phyloP scores from a whole-genome alignment of 2,888 invertebrate genomes.

The Diloba caeruleocephala region DNA sequence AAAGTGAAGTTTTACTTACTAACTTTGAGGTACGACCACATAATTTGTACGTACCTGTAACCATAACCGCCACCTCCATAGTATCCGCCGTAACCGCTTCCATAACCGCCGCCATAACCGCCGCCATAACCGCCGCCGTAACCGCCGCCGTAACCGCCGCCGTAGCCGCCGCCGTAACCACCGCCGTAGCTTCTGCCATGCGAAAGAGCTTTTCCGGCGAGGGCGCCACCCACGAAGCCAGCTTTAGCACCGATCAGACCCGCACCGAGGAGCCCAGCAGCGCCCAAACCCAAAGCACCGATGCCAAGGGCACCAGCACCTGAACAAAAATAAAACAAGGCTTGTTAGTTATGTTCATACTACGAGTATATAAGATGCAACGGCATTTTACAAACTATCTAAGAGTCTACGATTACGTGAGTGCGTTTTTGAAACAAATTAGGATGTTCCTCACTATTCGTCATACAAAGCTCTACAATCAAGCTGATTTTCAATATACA shows the following conservation, averaged over 20 bases:
- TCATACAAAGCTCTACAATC: no score
- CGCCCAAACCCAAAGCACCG: conserved; percentile 66
- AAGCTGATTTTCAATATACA: no score
- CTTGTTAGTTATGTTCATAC: not conserved
- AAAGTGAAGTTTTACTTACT: not conserved
- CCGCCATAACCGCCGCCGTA: conserved; percentile 61
- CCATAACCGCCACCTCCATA: conserved; percentile 52
- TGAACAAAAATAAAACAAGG: conserved; percentile 18
- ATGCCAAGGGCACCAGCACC: conserved; percentile 65
- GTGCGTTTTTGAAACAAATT: no score
- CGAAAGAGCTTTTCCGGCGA: conserved; percentile 63
- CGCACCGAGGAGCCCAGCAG: conserved; percentile 74
- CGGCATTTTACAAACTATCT: no score
- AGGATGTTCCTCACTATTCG: no score
- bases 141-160: conserved; percentile 52
- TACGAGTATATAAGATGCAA: not conserved
- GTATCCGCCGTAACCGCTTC: conserved; percentile 56
- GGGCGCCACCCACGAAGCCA: conserved; percentile 77
- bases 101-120: conserved; percentile 52
- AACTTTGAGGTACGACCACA: not conserved
- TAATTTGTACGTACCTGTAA: conserved; percentile 53
- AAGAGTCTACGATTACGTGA: no score
- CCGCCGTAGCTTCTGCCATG: conserved; percentile 63
- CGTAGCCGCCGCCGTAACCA: conserved; percentile 47
- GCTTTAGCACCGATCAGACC: conserved; percentile 75